Conservation (phyloP, 2,888 invertebrate genomes). For the Pherbina coryleti region DNA sequence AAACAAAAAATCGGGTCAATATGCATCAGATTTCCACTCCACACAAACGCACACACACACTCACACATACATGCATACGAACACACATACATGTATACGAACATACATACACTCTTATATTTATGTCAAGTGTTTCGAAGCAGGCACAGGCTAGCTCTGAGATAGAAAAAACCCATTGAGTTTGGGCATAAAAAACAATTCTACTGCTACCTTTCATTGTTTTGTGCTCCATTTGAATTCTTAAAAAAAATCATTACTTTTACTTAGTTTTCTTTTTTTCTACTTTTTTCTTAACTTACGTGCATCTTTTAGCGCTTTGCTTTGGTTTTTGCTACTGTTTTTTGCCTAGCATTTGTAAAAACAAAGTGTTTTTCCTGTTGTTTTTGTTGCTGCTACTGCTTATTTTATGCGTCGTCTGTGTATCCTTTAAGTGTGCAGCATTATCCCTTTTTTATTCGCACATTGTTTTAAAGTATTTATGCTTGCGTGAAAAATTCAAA, state of each 20-base stretch:
- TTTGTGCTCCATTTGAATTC: background rate
- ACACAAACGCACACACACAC: too few species aligned
- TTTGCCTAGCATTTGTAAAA: background rate
- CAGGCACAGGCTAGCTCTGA: background rate
- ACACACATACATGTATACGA: too few species aligned
- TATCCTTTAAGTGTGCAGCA: background rate
- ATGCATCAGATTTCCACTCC: background rate
- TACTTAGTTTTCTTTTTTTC: background rate
- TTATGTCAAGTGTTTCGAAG: background rate
- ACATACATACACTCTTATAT: too few species aligned
- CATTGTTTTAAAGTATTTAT: conserved; percentile 21
- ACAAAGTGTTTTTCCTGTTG: background rate
- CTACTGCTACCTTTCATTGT: background rate
- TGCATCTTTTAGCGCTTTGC: background rate
- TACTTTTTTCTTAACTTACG: background rate
- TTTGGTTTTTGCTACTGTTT: background rate
- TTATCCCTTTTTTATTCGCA: background rate
- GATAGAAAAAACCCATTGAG: too few species aligned
- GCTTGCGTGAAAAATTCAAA: conserved; percentile 19
- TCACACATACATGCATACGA: too few species aligned
- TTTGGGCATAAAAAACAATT: background rate
- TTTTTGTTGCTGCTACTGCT: background rate
- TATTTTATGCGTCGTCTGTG: background rate
- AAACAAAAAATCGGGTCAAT: background rate
- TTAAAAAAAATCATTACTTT: background rate